Evolutionary conservation across 2,797 vertebrate genomes (phyloP), one percentile per base, ranked within the genome.

Genomic region (Myotis pilosus): DNA sequence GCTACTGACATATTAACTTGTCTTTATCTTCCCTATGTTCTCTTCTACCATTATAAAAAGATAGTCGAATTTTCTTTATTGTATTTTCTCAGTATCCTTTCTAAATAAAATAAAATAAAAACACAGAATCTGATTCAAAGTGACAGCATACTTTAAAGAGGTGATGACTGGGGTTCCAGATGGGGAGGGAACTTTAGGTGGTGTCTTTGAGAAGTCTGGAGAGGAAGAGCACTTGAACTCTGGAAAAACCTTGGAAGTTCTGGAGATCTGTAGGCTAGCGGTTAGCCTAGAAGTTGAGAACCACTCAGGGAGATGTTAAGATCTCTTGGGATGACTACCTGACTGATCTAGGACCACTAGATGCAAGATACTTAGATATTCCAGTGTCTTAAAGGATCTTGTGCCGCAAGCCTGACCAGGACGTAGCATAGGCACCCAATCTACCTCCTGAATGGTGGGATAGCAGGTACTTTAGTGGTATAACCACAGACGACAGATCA

Each of bases 381-480:
- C 23, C 57, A 4, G 33, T 3, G 30, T 38, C 20, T 64, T 74
- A 53, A 81, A 82, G 53, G 82, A 57, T 22, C 28, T 6, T 20
- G 6, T 78, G 3, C 8, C 8, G 44, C 49, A 53, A 72, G 7
- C 3, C 23, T 64, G 33, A 44, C 17, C 60, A 25, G 36, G 49
- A 95, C 51, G 33, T 6, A 38, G 53, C 20, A 15, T 9, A 76
- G 23, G 11, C 38, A 74, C 25, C 15, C 0, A 6, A 22, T 38
- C 17, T 7, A 5, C 13, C 30, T 30, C 28, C 36, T 41, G 10
- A 78, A 55, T 13, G 3, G 6, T 41, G 4, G 15, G 1, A 41
- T 0, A 28, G 17, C 6, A 12, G 87, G 8, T 1, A 9, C 3
- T 3, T 10, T 1, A 28, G 20, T 30, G 16, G 1, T 53, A 0